These are phyloP conservation scores for Ceyx margarethae DNA, from an alignment of 2,113 vertebrate species.

Conservation along the genomic window DNA sequence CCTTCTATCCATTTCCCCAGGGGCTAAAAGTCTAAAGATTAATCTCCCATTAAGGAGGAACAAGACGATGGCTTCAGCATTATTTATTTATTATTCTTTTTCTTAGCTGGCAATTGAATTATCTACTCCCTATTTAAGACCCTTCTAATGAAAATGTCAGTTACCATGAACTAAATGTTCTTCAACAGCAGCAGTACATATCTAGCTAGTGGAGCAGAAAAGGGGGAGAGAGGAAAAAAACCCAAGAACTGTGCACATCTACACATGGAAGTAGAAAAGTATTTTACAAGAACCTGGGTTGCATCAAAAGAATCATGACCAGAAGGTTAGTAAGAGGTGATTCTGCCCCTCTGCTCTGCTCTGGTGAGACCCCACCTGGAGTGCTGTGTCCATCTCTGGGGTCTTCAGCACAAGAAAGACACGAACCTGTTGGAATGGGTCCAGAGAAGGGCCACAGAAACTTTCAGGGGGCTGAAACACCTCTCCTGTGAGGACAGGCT, in stretches of 20 bases:
- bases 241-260: not conserved
- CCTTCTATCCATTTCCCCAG: not conserved
- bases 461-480: not conserved
- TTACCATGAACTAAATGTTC: not conserved
- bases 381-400: not conserved
- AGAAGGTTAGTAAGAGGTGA: not conserved
- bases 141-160: conserved; percentile 20
- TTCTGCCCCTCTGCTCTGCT: not conserved
- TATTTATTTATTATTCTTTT: conserved; percentile 58
- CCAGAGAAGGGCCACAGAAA: not conserved
- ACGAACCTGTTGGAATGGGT: not conserved
- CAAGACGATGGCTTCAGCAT: not conserved
- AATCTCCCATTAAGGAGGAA: conserved; percentile 9
- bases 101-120: conserved; percentile 48
- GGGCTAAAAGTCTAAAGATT: conserved; percentile 22
- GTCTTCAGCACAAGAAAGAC: too few relatives aligned
- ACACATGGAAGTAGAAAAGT: not conserved
- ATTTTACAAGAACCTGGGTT: not conserved
- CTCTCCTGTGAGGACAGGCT: not conserved
- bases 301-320: rapidly evolving
- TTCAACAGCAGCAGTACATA: not conserved
- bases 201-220: not conserved
- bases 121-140: not conserved
- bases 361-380: not conserved
- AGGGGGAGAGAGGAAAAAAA: not conserved